These are phyloP conservation scores for Hyperoplus immaculatus DNA, from an alignment of 2,797 vertebrate genomes.

Conservation along the genomic window DNA sequence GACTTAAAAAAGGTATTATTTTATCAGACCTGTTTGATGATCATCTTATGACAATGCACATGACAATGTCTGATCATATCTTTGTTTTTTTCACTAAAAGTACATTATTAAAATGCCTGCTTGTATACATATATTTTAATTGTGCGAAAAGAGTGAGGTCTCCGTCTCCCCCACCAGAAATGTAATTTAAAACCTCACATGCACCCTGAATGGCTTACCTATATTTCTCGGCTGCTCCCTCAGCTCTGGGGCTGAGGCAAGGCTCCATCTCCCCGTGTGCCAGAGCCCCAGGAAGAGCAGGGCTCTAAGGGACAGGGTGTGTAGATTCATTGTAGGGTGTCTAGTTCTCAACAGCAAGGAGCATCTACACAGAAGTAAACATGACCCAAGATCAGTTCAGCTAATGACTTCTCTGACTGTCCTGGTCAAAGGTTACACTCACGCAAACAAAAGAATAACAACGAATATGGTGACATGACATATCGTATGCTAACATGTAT, in stretches of 20 bases:
- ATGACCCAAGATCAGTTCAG: not conserved
- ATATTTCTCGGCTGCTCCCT: constrained; percentile 82
- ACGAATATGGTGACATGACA: not conserved
- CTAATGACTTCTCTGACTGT: constrained; percentile 7
- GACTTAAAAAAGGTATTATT: no score
- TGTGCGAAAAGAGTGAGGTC: not conserved
- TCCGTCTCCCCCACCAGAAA: not conserved
- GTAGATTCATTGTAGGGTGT: constrained; percentile 69
- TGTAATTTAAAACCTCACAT: not conserved
- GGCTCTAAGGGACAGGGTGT: constrained; percentile 64
- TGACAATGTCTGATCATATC: not conserved
- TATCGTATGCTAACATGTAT: not conserved
- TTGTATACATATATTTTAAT: not conserved
- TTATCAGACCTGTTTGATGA: no score
- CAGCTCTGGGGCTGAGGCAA: constrained; percentile 76
- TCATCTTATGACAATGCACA: not conserved
- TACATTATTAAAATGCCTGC: not conserved
- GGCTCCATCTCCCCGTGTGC: constrained; percentile 68
- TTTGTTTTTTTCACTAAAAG: not conserved
- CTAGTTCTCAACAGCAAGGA: constrained; percentile 17
- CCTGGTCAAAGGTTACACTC: constrained; percentile 62
- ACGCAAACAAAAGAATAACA: no score
- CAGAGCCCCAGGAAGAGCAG: constrained; percentile 82
- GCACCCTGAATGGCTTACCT: constrained; percentile 62
- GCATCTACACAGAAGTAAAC: constrained; percentile 56